Evolutionary conservation across 2,797 vertebrate genomes (phyloP), one percentile per base, ranked within the genome.

Genomic region (Pseudopleuronectes americanus): DNA sequence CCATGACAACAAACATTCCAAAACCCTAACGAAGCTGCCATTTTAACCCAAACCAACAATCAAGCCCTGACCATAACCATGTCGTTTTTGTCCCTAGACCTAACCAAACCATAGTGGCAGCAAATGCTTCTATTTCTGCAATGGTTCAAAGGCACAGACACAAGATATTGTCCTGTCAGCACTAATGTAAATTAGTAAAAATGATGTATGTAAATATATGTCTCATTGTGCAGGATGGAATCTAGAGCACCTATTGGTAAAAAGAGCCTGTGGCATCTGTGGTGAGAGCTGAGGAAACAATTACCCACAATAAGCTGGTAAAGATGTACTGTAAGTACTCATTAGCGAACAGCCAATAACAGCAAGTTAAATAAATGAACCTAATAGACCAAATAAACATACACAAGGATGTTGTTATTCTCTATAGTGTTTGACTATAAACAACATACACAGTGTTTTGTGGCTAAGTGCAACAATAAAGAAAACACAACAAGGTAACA

Each of bases 1-100:
- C 24, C 41, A 47, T 60, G 41, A 43, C 22, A 43, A 43, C 38
- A 59, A 43, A 38, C 4, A 22, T 41, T 57, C 56, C 56, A 58
- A 43, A 58, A 24, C 13, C 36, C 23, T 43, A 4, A 43, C 14
- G 13, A n/a, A 45, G 43, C 43, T 16, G 14, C 43, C 14, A 26
- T 19, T 47, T 47, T 4, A 47, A 60, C 23, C 6, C 41, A 47
- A 26, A 47, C 58, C 23, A n/a, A 21, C 6, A 4, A 47, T 45
- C 41, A 45, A 19, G 47, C 8, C 41, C 4, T 1, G 16, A 41
- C 33, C 21, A 7, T 9, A 57, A 43, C 13, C 56, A 14, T 22
- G 6, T 23, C 8, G 7, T 45, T 41, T 58, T 43, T 17, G 8
- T 23, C 7, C 22, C 55, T 43, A 26, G n/a, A 59, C 36, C 38